A percentile compares a stretch with the other conserved stretches of the same genome.
phyloP scores from a whole-genome alignment of 2,888 invertebrate species.

The Serripes groenlandicus region DNA sequence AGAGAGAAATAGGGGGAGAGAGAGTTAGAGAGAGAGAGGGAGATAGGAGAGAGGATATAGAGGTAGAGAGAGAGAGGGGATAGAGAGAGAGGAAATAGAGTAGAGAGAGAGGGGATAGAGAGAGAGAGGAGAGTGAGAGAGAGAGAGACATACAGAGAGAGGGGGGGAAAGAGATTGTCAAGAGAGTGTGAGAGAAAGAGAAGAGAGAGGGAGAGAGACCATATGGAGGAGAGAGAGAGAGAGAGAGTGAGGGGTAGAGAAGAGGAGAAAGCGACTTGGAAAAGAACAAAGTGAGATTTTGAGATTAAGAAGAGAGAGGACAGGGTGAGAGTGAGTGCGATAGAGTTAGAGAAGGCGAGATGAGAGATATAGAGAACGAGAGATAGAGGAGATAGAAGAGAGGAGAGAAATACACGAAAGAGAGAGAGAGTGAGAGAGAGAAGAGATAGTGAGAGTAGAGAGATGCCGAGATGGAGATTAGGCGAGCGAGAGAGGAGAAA shows the following conservation, averaged over 20 bases:
- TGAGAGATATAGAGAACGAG: neutral
- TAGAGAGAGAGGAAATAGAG: slow-evolving; percentile 10
- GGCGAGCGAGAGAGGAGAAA: too few relatives aligned
- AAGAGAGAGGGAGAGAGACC: neutral
- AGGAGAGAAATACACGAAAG: too few relatives aligned
- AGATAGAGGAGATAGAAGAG: too few relatives aligned
- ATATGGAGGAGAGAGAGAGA: neutral
- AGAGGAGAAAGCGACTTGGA: neutral
- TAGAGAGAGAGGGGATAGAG: slow-evolving; percentile 6
- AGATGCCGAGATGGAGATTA: too few relatives aligned
- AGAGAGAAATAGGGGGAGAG: slow-evolving; percentile 14
- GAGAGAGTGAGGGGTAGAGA: neutral
- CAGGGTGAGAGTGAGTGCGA: slow-evolving; percentile 17
- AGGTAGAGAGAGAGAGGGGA: neutral
- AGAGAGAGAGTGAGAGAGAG: too few relatives aligned
- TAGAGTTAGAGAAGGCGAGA: slow-evolving; percentile 19
- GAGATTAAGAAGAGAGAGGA: slow-evolving; percentile 1
- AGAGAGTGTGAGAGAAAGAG: neutral
- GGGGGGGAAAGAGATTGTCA: slow-evolving; percentile 8
- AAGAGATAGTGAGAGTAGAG: too few relatives aligned
- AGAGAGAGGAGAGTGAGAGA: slow-evolving; percentile 20
- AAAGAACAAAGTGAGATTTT: neutral
- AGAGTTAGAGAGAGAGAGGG: slow-evolving; percentile 25
- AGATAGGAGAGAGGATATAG: neutral
- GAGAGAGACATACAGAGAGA: slow-evolving; percentile 23